Conservation (phyloP, 2,888 invertebrate genomes). For the Caenorhabditis zanzibari region DNA sequence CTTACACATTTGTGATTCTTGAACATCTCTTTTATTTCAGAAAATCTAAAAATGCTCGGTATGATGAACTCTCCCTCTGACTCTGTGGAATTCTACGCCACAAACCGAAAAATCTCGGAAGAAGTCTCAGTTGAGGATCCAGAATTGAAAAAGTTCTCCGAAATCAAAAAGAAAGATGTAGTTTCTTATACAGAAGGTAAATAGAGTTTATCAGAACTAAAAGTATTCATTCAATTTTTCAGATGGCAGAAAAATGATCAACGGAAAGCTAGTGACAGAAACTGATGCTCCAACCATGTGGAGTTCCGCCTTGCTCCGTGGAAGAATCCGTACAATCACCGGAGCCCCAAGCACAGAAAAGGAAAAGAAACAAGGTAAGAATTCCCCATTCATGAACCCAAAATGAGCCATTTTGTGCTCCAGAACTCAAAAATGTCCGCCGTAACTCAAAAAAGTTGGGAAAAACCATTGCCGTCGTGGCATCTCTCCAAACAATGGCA, state of each 20-base stretch:
- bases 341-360: slow-evolving; percentile 21
- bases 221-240: neutral
- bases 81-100: slow-evolving; percentile 73
- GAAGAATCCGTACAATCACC: slow-evolving; percentile 48
- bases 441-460: slow-evolving; percentile 58
- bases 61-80: slow-evolving; percentile 76
- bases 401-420: slow-evolving; percentile 2
- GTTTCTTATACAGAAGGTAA: slow-evolving; percentile 73
- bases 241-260: slow-evolving; percentile 73
- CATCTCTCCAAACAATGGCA: slow-evolving; percentile 36
- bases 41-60: slow-evolving; percentile 68
- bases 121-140: slow-evolving; percentile 34
- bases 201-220: neutral
- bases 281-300: slow-evolving; percentile 56
- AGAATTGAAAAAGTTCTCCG: slow-evolving; percentile 70
- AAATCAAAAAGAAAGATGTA: slow-evolving; percentile 69
- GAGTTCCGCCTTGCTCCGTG: slow-evolving; percentile 60
- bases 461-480: slow-evolving; percentile 51
- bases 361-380: slow-evolving; percentile 47
- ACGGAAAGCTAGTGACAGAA: slow-evolving; percentile 65
- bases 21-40: slow-evolving; percentile 16
- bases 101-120: slow-evolving; percentile 51
- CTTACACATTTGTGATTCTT: slow-evolving; percentile 9
- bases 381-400: neutral
- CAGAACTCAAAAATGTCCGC: slow-evolving; percentile 59